phyloP scores from a whole-genome alignment of 2,888 invertebrate genomes.

The Xanthorhoe spadicearia region DNA sequence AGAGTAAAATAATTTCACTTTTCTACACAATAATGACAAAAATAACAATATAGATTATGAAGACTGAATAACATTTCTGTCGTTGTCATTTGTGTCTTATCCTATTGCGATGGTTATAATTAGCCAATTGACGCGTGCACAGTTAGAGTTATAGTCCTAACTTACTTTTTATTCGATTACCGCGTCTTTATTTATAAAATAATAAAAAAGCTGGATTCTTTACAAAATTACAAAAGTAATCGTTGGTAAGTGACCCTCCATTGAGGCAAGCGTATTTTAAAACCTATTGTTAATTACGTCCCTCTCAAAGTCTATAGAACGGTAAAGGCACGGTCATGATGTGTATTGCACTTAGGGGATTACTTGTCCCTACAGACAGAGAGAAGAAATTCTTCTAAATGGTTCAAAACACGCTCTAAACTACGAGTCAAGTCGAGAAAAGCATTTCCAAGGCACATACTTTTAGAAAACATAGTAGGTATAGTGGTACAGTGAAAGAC shows the following conservation, averaged over 20 bases:
- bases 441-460: conserved; percentile 84
- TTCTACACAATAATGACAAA: conserved; percentile 27
- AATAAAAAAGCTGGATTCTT: conserved; percentile 67
- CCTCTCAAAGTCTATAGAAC: conserved; percentile 84
- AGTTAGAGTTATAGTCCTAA: conserved; percentile 71
- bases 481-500: conserved; percentile 68
- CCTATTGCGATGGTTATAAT: conserved; percentile 69
- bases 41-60: conserved; percentile 36
- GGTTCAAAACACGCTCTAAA: conserved; percentile 82
- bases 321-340: conserved; percentile 85
- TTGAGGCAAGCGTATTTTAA: conserved; percentile 72
- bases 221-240: conserved; percentile 76
- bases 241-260: conserved; percentile 66
- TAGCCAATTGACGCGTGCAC: conserved; percentile 72
- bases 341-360: conserved; percentile 83
- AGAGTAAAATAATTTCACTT: conserved; percentile 3
- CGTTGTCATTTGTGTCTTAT: conserved; percentile 77
- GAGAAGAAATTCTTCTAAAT: conserved; percentile 80
- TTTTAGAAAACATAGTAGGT: conserved; percentile 83
- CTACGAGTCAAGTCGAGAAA: conserved; percentile 81
- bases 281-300: conserved; percentile 84
- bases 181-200: conserved; percentile 61
- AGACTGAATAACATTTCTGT: conserved; percentile 46
- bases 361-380: conserved; percentile 79
- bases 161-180: conserved; percentile 63